Percentiles rank a stretch among this genome's conserved stretches.
These are phyloP conservation scores for Plestiodon gilberti DNA, from an alignment of 2,113 vertebrate species.

Conservation along the genomic window DNA sequence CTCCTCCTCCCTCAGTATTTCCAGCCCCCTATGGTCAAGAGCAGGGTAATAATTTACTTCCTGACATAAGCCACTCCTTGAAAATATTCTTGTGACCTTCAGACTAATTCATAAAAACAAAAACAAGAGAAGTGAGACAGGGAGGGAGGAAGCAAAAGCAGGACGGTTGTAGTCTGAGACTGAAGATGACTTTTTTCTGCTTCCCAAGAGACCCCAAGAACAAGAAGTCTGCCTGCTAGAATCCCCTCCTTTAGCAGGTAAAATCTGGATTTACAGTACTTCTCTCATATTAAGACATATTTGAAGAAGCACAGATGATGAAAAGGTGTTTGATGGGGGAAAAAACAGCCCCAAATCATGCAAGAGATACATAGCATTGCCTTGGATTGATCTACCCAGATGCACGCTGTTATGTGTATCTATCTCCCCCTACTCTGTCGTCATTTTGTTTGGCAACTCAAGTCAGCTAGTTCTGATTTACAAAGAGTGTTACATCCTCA, in stretches of 20 bases:
- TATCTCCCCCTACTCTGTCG: not conserved
- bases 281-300: fast-evolving
- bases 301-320: not conserved
- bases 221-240: not conserved
- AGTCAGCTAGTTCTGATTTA: not conserved
- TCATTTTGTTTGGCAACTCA: not conserved
- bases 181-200: not conserved
- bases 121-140: not conserved
- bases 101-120: conserved; percentile 55
- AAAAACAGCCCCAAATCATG: fast-evolving
- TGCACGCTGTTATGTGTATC: not conserved
- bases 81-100: conserved; percentile 66
- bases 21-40: fast-evolving
- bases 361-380: not conserved
- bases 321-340: not conserved
- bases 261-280: not conserved
- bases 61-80: conserved; percentile 66
- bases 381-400: not conserved
- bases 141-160: fast-evolving
- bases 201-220: fast-evolving
- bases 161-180: not conserved
- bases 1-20: conserved; percentile 14
- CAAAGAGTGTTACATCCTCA: not conserved
- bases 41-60: conserved; percentile 70
- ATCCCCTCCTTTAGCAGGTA: conserved; percentile 29